These are phyloP conservation scores for Eulemur rufifrons DNA, from an alignment of 2,113 vertebrate species.

Conservation along the genomic window DNA sequence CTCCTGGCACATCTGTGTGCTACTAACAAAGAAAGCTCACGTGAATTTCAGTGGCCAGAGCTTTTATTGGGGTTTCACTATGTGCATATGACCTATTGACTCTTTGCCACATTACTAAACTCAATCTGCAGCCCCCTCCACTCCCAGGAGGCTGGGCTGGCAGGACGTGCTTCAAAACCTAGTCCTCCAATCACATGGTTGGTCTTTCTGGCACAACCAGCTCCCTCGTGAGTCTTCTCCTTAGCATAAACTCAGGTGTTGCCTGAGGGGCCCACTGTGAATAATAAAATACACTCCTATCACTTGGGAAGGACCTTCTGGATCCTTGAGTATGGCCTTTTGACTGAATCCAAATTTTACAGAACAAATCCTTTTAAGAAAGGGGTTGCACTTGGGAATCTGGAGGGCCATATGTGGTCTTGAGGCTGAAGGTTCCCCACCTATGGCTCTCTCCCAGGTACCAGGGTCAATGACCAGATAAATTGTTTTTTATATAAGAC, in stretches of 20 bases:
- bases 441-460: not conserved
- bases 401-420: no score
- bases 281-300: not conserved
- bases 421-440: no score
- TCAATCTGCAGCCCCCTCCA: not conserved
- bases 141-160: not conserved
- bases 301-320: not conserved
- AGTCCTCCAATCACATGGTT: not conserved
- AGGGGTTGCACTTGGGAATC: no score
- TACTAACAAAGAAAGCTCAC: not conserved
- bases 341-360: no score
- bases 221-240: not conserved
- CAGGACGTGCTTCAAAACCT: not conserved
- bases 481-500: not conserved
- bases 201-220: not conserved
- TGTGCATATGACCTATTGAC: not conserved
- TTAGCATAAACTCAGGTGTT: not conserved
- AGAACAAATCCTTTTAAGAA: no score
- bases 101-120: not conserved
- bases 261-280: not conserved
- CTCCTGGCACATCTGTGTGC: not conserved
- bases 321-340: no score
- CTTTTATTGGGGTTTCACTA: not conserved
- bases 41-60: not conserved
- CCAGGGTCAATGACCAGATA: not conserved